Base-by-base conservation (phyloP, 2,888 invertebrate species). In the Danaus chrysippus region DNA sequence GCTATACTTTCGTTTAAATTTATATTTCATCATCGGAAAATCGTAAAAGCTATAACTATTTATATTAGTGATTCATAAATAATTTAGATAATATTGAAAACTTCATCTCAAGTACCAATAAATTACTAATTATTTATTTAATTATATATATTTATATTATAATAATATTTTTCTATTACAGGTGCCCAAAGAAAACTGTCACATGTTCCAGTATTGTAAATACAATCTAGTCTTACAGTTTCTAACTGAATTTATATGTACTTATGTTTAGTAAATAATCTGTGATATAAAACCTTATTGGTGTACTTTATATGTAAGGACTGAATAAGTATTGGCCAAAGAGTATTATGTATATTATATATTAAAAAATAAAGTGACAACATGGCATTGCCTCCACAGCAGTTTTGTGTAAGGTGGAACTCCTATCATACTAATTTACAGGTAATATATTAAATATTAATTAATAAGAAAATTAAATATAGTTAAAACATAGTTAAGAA, bases 361-460 rank as follows among this genome's bases (percentile, higher is more conserved):
- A 66, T 49, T 65, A 63, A 59, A 62, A 57, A 58, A 60, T 53
- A 56, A 63, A 68, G 63, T 66, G 67, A 67, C 67, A 82, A 87
- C 76, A 91, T 91, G 91, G 88, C 91, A 79, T 61, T 87, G 42
- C 86, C 92, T 2, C 93, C 93, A 64, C 93, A 93, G 76, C 92
- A 95, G 89, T 94, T 95, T 71, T 95, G 95, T 77, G 93, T 96
- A 56, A 92, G 95, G 76, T 96, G 96, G 96, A 96, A 96, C 82
- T 95, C 95, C 72, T 95, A 96, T 82, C 95, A 95, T 77, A 93
- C 94, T 49, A 96, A 96, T 78, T 92, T 96, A 85, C 95, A 91
- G 89, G 90, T 90, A 94, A 75, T 42, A 42, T 53, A 42, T 43
- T 41, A 53, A 5, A 3, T 63, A 44, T 12, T 58, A 56, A 58